phyloP scores from a whole-genome alignment of 2,113 vertebrate genomes.

The human (Homo sapiens) region DNA sequence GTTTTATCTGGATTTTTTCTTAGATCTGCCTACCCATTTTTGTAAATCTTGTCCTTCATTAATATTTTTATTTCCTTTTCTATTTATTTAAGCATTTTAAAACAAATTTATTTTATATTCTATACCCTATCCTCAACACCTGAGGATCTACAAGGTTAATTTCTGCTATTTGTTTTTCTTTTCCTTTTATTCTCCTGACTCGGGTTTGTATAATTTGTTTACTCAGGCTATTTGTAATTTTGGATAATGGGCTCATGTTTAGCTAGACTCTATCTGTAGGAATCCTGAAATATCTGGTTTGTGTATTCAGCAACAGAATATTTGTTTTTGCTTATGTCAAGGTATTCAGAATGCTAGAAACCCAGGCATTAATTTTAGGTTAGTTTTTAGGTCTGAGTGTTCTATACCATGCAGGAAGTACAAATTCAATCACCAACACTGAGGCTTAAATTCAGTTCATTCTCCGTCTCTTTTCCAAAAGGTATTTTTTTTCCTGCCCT shows the following conservation, averaged over 20 bases:
- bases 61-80: neutral
- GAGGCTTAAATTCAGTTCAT: neutral
- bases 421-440: neutral
- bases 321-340: neutral
- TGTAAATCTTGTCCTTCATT: neutral
- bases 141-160: neutral
- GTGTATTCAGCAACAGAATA: neutral
- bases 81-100: neutral
- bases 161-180: neutral
- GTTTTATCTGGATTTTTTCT: neutral
- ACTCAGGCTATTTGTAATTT: neutral
- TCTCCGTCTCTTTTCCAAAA: neutral
- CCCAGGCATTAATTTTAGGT: neutral
- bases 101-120: slow-evolving; percentile 9
- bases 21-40: neutral
- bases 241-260: neutral
- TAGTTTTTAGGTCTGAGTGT: slow-evolving; percentile 36
- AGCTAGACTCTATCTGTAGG: neutral
- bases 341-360: neutral
- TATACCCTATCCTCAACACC: neutral
- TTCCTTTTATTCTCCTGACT: neutral
- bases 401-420: neutral
- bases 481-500: neutral
- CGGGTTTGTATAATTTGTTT: neutral
- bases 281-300: neutral